Conservation (phyloP, 2,113 vertebrate genomes). For the Tretioscincus oriximinensis region DNA sequence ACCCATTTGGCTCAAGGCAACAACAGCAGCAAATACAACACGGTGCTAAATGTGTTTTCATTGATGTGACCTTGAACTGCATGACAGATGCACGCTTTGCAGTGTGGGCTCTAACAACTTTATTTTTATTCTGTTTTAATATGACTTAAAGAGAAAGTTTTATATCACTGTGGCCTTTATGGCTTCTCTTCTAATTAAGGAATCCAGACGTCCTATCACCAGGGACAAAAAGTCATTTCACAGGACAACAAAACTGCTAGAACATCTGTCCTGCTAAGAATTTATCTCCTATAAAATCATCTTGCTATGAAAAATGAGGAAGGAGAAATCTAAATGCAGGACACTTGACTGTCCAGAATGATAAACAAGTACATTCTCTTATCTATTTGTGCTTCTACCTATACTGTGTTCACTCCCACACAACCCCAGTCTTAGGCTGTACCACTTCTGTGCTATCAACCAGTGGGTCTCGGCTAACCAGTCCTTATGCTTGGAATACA, state of each 20-base stretch:
- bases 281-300: neutral
- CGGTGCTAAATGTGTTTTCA: neutral
- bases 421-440: too few relatives aligned
- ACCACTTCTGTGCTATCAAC: too few relatives aligned
- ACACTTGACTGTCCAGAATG: neutral
- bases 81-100: neutral
- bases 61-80: neutral
- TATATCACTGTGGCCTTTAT: constrained; percentile 11
- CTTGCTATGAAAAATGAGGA: neutral
- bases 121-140: neutral
- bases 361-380: neutral
- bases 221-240: neutral
- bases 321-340: neutral
- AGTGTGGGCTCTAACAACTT: neutral
- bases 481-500: too few relatives aligned
- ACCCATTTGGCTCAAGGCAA: constrained; percentile 14
- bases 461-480: too few relatives aligned
- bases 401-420: too few relatives aligned
- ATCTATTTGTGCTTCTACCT: neutral
- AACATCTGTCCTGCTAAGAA: neutral
- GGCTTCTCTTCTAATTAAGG: neutral
- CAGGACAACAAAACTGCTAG: neutral
- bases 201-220: neutral
- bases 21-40: neutral
- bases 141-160: neutral